Evolutionary conservation across 2,797 vertebrate species (phyloP).

Genomic region (Chloroceryle inda): DNA sequence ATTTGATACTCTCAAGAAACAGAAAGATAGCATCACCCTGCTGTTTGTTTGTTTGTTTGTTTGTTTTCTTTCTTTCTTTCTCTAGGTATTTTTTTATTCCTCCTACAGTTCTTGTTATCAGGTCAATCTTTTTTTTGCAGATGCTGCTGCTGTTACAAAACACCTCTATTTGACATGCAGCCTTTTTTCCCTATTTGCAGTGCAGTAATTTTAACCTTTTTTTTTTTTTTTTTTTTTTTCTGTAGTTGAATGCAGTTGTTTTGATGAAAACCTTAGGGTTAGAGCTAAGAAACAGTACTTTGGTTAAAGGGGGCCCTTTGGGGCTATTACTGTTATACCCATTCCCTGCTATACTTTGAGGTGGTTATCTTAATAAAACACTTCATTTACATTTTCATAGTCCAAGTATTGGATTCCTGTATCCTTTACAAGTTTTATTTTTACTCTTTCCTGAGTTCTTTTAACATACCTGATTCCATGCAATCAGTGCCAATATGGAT

Average conservation of each 20-base stretch:
- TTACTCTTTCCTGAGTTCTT: neutral
- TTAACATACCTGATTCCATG: neutral
- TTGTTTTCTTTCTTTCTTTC: neutral
- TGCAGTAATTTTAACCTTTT: neutral
- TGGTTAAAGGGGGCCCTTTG: neutral
- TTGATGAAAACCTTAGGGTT: neutral
- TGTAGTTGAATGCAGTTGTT: neutral
- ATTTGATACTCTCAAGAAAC: neutral
- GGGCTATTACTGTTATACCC: neutral
- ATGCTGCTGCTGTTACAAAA: neutral
- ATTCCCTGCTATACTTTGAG: neutral
- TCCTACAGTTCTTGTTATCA: neutral
- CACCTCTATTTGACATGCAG: neutral
- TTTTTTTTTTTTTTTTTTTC: neutral
- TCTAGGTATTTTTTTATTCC: neutral
- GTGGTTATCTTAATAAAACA: neutral
- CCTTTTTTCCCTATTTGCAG: neutral
- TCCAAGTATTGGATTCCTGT: neutral
- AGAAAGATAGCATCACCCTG: neutral
- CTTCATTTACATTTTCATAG: neutral
- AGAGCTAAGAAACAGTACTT: neutral
- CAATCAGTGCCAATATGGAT: accelerated
- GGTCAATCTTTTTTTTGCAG: neutral
- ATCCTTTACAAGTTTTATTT: neutral
- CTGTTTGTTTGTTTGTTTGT: neutral